These are phyloP conservation scores for Burhinus oedicnemus DNA, from an alignment of 2,113 vertebrate genomes.

Conservation along the genomic window DNA sequence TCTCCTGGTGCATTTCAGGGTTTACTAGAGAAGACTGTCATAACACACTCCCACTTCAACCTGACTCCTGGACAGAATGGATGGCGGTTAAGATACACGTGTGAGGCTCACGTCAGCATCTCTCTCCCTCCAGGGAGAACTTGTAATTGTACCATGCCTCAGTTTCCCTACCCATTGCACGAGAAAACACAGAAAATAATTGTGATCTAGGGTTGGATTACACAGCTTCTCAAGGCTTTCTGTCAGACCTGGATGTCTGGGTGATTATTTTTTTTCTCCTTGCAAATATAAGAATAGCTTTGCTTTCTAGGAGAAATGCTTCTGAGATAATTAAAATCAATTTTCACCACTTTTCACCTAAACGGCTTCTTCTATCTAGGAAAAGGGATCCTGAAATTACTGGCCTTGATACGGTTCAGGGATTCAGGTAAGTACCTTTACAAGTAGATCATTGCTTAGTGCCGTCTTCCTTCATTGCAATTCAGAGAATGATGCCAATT, in stretches of 20 bases:
- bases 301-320: neutral
- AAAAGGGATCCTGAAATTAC: neutral
- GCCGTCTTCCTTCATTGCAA: neutral
- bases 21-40: neutral
- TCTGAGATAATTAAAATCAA: neutral
- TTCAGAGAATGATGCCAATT: neutral
- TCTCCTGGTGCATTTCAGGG: neutral
- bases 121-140: neutral
- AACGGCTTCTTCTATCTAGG: neutral
- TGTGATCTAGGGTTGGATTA: neutral
- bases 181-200: neutral
- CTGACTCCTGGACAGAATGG: neutral
- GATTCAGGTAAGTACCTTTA: neutral
- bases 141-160: neutral
- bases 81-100: rapidly evolving
- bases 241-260: neutral
- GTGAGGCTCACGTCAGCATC: neutral
- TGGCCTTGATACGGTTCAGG: neutral
- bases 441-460: neutral
- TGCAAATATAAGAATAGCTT: neutral
- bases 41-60: neutral
- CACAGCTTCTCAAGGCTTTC: neutral
- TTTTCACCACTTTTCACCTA: neutral
- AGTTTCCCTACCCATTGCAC: neutral
- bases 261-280: neutral